Conservation (phyloP, 2,888 invertebrate genomes). For the Ennomos fuscantarius region DNA sequence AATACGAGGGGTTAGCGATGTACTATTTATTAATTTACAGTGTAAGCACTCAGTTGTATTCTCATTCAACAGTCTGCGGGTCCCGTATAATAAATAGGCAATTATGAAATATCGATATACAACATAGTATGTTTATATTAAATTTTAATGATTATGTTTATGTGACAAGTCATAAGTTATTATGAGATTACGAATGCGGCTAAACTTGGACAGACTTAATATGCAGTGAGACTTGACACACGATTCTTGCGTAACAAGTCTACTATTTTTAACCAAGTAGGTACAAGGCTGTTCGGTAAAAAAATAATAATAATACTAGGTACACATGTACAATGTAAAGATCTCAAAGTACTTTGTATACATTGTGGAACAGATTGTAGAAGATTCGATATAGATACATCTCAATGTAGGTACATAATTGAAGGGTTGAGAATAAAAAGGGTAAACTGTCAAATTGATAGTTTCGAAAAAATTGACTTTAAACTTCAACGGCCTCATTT, state of each 20-base stretch:
- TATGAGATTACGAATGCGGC: too few species aligned
- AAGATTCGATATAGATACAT: too few species aligned
- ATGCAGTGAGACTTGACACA: slow-evolving; percentile 13
- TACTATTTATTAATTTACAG: slow-evolving; percentile 9
- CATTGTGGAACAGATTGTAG: too few species aligned
- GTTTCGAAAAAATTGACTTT: too few species aligned
- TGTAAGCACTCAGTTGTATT: slow-evolving; percentile 1
- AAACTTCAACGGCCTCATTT: too few species aligned
- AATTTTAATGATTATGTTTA: too few species aligned
- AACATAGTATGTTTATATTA: too few species aligned
- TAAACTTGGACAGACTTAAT: neutral
- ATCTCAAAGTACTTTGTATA: too few species aligned
- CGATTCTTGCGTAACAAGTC: slow-evolving; percentile 17
- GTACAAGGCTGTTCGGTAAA: slow-evolving; percentile 4
- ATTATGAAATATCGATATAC: neutral
- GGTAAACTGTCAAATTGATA: too few species aligned
- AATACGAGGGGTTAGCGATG: slow-evolving; percentile 12
- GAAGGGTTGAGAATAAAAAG: too few species aligned
- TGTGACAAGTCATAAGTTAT: too few species aligned
- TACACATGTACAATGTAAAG: neutral
- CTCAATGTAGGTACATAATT: too few species aligned
- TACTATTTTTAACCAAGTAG: slow-evolving; percentile 16
- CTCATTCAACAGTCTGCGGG: slow-evolving; percentile 10
- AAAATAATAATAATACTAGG: neutral
- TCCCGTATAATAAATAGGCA: slow-evolving; percentile 10